phyloP scores from a whole-genome alignment of 2,797 vertebrate species.

The Semaprochilodus insignis region DNA sequence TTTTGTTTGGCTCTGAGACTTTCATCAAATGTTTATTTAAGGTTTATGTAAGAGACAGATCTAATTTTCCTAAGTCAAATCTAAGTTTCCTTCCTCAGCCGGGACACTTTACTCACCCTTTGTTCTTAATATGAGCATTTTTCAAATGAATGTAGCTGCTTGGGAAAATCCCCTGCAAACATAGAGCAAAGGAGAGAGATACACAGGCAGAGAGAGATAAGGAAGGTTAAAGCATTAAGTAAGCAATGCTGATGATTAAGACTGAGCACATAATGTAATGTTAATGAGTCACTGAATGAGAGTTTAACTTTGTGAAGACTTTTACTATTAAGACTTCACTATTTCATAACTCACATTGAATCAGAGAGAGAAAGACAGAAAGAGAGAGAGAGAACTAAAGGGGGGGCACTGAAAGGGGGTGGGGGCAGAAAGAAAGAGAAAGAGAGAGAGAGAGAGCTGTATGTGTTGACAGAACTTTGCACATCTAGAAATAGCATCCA shows the following conservation, averaged over 20 bases:
- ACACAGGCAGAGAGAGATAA: not conserved
- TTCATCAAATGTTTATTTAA: constrained; percentile 19
- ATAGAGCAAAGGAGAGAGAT: constrained; percentile 32
- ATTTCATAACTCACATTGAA: not conserved
- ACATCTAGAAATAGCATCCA: constrained; percentile 50
- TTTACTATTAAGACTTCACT: not conserved
- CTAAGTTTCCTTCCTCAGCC: not conserved
- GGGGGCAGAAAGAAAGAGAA: too few relatives aligned
- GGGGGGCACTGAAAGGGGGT: not conserved
- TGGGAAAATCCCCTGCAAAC: constrained; percentile 94
- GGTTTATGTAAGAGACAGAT: not conserved
- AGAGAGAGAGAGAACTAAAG: not conserved
- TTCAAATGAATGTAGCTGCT: constrained; percentile 94
- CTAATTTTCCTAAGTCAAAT: too few relatives aligned
- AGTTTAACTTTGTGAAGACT: not conserved
- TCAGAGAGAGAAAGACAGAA: not conserved
- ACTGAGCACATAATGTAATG: not conserved
- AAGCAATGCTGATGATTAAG: constrained; percentile 8
- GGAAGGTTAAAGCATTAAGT: not conserved
- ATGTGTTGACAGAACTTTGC: constrained; percentile 16
- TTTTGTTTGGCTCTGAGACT: not conserved
- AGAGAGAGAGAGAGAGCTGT: not conserved
- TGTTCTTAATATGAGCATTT: constrained; percentile 96
- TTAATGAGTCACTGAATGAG: not conserved
- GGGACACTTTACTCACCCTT: constrained; percentile 82